These are phyloP conservation scores for Oryzias woworae DNA, from an alignment of 2,113 vertebrate species.

Conservation along the genomic window DNA sequence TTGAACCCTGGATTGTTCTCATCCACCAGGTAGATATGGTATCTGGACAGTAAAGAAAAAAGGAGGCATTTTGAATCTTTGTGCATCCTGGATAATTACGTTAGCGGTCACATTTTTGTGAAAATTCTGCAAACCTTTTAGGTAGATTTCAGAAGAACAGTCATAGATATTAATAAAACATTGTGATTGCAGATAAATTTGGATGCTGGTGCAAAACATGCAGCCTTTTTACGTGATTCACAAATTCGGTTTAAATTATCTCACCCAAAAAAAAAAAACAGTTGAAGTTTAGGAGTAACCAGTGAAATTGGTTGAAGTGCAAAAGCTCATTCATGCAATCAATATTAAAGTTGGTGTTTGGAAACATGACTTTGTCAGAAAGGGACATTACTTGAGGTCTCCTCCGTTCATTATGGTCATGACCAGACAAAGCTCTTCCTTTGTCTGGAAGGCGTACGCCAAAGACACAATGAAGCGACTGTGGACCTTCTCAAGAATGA, in stretches of 20 bases:
- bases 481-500: slow-evolving; percentile 85
- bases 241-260: no score
- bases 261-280: no score
- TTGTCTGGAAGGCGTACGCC: slow-evolving; percentile 89
- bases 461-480: slow-evolving; percentile 88
- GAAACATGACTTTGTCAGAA: slow-evolving; percentile 3
- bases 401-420: slow-evolving; percentile 95
- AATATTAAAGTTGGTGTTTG: neutral
- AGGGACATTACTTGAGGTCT: slow-evolving; percentile 82
- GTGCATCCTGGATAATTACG: no score
- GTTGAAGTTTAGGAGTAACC: no score
- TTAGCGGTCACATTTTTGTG: no score
- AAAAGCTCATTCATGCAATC: neutral
- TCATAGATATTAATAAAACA: no score
- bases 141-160: no score
- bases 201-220: no score
- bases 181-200: no score
- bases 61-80: neutral
- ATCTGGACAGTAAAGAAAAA: slow-evolving; percentile 58
- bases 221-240: no score
- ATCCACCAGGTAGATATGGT: slow-evolving; percentile 82
- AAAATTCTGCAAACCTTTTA: no score
- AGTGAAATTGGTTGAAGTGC: no score
- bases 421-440: slow-evolving; percentile 88
- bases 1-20: slow-evolving; percentile 80